These are phyloP conservation scores for Argyra leucocephala DNA, from an alignment of 2,888 invertebrate genomes.

Conservation along the genomic window DNA sequence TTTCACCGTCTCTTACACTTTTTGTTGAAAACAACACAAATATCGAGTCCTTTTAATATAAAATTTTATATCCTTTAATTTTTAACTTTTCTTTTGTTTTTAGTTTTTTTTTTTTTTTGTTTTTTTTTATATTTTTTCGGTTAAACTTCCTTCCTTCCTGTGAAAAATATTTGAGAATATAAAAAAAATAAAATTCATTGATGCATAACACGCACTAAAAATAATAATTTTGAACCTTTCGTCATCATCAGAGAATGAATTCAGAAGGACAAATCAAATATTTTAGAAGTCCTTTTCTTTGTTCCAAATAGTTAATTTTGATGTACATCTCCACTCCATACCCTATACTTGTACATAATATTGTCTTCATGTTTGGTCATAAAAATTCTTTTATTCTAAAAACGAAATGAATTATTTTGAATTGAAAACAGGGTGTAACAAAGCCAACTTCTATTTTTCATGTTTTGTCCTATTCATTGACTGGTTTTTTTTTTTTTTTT, in stretches of 20 bases:
- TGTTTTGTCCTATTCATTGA: too few relatives aligned
- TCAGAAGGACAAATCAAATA: not conserved
- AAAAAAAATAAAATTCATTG: not conserved
- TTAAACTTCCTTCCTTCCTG: not conserved
- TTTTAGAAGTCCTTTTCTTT: not conserved
- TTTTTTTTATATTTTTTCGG: not conserved
- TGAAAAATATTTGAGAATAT: not conserved
- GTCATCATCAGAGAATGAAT: not conserved
- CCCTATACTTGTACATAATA: too few relatives aligned
- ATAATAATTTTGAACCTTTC: not conserved
- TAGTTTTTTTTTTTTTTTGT: not conserved
- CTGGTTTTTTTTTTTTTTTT: too few relatives aligned
- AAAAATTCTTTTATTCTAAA: too few relatives aligned
- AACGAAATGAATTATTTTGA: not conserved
- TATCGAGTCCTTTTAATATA: too few relatives aligned
- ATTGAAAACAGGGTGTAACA: not conserved
- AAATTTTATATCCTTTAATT: too few relatives aligned
- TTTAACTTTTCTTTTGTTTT: not conserved
- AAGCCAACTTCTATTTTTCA: too few relatives aligned
- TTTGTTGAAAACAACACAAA: not conserved
- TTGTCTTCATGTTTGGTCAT: too few relatives aligned
- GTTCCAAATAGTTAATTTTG: too few relatives aligned
- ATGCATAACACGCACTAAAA: not conserved
- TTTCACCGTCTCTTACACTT: not conserved
- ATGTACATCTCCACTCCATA: too few relatives aligned